Base-by-base conservation (phyloP, 2,113 vertebrate genomes). In the Ahaetulla prasina region DNA sequence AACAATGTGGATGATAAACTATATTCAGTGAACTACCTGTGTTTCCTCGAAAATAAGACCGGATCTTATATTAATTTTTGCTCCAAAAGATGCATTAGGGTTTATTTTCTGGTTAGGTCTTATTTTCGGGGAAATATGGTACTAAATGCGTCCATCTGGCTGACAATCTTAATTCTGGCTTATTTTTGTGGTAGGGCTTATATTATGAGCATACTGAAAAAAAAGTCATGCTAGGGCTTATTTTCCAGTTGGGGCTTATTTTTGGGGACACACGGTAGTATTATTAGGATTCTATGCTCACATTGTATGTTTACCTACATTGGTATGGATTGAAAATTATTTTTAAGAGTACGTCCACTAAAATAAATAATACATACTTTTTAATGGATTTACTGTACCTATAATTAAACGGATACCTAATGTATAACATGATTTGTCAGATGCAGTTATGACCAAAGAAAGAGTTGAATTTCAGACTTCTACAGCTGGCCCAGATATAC, bases 391-490 rank as follows among this genome's bases (percentile, higher is more conserved):
- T 80, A 80, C 35, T 80, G 3, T 80, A 74, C 20, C 6, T 39
- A 23, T 80, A 80, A 80, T 39, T 80, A 74, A 74, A 74, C 16
- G 1, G 2, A 80, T 39, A 43, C 35, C 74, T 80, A 80, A 80
- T 22, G 74, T 3, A 80, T 80, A 80, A 80, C 18, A 22, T 80
- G 35, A 43, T 80, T 88, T 47, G 27, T 25, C 91, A 74, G 23
- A 27, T 25, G 45, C 18, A 30, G n/a, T 89, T 16, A 45, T 39
- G 84, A 88, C 55, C 92, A 92, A 35, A 35, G 25, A 89, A 47
- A 92, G 52, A 87, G 47, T 91, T 90, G 91, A 93, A 92, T 52
- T 90, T 90, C 92, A 89, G 0, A 91, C 63, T 93, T 93, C 63
- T 50, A 74, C 88, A 91, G 84, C 54, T 57, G 4, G 57, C 43